These are phyloP conservation scores for Caenorhabditis sp. DNA, from an alignment of 2,888 invertebrate genomes.

Conservation along the genomic window DNA sequence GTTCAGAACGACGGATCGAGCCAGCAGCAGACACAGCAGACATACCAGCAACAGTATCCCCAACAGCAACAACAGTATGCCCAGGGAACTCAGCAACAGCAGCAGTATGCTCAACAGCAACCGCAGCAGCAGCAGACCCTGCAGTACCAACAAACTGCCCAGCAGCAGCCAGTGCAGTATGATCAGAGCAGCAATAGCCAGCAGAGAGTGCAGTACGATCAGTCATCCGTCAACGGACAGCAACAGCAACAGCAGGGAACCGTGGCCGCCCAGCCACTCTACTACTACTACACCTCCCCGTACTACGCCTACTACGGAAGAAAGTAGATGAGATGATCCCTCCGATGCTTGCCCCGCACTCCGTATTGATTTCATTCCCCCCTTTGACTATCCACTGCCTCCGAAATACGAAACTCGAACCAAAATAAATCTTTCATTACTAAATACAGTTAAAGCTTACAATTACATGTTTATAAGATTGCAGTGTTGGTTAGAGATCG, in stretches of 20 bases:
- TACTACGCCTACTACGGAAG: slow-evolving; percentile 66
- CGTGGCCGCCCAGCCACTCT: slow-evolving; percentile 60
- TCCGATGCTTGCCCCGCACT: background rate
- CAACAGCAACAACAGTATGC: slow-evolving; percentile 43
- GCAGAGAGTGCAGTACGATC: slow-evolving; percentile 29
- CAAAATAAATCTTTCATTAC: slow-evolving; percentile 21
- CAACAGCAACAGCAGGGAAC: slow-evolving; percentile 38
- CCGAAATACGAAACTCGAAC: slow-evolving; percentile 18
- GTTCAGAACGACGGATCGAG: slow-evolving; percentile 30
- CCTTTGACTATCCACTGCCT: slow-evolving; percentile 6
- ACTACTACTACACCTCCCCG: slow-evolving; percentile 67
- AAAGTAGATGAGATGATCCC: slow-evolving; percentile 51
- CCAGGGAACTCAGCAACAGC: slow-evolving; percentile 39
- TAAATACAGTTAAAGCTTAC: slow-evolving; percentile 3
- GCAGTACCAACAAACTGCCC: slow-evolving; percentile 42
- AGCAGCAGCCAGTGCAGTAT: slow-evolving; percentile 57
- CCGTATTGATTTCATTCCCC: slow-evolving; percentile 7
- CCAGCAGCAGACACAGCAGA: slow-evolving; percentile 24
- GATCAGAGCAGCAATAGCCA: slow-evolving; percentile 17
- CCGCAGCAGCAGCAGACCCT: slow-evolving; percentile 50
- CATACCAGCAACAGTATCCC: slow-evolving; percentile 23
- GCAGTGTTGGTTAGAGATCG: background rate
- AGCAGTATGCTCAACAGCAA: slow-evolving; percentile 13
- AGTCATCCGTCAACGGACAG: slow-evolving; percentile 4
- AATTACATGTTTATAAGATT: background rate